Conservation (phyloP, 2,888 invertebrate species). For the Abscondita cerata region DNA sequence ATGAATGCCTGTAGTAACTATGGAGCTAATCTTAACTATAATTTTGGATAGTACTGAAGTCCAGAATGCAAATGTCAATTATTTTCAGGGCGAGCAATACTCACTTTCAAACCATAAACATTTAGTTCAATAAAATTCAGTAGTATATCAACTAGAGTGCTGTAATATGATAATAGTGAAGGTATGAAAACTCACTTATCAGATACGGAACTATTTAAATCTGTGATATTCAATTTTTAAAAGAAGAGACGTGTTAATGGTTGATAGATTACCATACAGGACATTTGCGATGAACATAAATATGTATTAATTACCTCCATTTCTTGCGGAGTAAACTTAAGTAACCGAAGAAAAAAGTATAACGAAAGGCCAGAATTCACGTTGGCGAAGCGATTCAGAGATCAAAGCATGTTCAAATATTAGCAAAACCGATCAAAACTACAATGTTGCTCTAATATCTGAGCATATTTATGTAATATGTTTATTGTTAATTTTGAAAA, state of each 20-base stretch:
- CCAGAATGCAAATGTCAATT: constrained; percentile 1
- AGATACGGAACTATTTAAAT: constrained; percentile 4
- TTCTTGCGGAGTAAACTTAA: background rate
- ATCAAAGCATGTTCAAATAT: constrained; percentile 5
- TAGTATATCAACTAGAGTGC: background rate
- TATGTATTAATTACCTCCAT: constrained; percentile 12
- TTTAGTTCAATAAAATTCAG: constrained; percentile 9
- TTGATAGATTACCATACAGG: constrained; percentile 10
- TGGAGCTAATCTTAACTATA: too few relatives aligned
- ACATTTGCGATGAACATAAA: constrained; percentile 2
- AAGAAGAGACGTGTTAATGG: background rate
- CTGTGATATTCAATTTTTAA: constrained; percentile 3
- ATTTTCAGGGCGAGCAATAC: constrained; percentile 15
- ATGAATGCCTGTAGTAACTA: too few relatives aligned
- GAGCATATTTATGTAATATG: constrained; percentile 8
- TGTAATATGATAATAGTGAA: constrained; percentile 9
- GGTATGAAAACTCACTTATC: constrained; percentile 5
- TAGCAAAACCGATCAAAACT: background rate
- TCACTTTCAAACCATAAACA: constrained; percentile 9
- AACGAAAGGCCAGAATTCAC: constrained; percentile 15
- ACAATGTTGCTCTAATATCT: constrained; percentile 8
- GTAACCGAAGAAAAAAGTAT: constrained; percentile 16
- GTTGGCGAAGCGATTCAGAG: constrained; percentile 10
- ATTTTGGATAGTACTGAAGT: background rate
- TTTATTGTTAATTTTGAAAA: constrained; percentile 18